These are phyloP conservation scores for Clytia hemisphaerica DNA, from an alignment of 30 jellyfish, hydroid and myxozoan species.

Conservation along the genomic window DNA sequence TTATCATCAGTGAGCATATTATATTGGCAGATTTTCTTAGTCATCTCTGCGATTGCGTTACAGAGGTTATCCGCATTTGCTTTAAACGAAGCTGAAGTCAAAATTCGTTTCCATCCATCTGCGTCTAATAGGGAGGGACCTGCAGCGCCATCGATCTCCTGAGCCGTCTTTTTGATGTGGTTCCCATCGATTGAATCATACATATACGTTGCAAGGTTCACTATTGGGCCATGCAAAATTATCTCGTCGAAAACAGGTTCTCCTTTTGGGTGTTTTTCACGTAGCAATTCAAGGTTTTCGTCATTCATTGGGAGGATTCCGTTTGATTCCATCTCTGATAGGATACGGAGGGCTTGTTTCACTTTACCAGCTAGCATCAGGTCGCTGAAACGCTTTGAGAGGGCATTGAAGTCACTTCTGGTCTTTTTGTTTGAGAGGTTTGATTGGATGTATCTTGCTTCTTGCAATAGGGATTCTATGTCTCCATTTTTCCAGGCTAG, in stretches of 20 bases:
- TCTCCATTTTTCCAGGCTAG: conserved; percentile 17
- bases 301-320: conserved; percentile 15
- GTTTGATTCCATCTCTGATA: not conserved
- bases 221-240: conserved; percentile 3
- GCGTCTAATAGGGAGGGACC: conserved; percentile 5
- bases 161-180: not conserved
- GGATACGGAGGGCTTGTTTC: not conserved
- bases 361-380: conserved; percentile 4
- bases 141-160: too few relatives aligned
- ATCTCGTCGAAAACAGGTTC: too few relatives aligned
- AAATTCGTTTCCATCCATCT: conserved; percentile 11
- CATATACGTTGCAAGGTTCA: not conserved
- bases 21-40: conserved; percentile 1
- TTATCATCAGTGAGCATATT: not conserved
- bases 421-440: not conserved
- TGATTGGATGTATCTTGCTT: conserved; percentile 7
- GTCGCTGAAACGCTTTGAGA: conserved; percentile 1
- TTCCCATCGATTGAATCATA: not conserved
- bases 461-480: not conserved
- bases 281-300: conserved; percentile 6
- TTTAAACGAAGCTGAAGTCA: too few relatives aligned
- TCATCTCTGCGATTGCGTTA: conserved; percentile 4
- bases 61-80: too few relatives aligned
- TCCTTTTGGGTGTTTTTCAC: conserved; percentile 13
- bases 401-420: not conserved